Evolutionary conservation across 2,113 vertebrate genomes (phyloP).

Genomic region (Galeopterus variegatus): DNA sequence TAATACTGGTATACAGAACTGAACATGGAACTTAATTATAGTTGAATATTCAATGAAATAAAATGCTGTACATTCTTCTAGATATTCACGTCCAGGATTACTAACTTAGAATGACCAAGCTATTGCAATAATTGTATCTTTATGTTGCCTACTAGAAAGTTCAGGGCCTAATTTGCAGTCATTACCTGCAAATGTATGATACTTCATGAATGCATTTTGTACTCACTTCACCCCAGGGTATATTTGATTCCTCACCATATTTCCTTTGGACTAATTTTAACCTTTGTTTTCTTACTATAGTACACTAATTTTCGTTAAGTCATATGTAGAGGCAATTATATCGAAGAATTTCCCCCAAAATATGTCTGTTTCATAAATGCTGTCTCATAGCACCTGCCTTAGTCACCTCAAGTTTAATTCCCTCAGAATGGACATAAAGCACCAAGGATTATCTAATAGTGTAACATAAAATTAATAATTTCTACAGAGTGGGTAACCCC

Average conservation of each 20-base stretch:
- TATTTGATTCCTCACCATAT: conserved; percentile 3
- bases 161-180: not conserved
- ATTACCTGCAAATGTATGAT: not conserved
- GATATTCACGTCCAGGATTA: not conserved
- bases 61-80: not conserved
- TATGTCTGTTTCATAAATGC: not conserved
- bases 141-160: not conserved
- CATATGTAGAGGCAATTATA: not conserved
- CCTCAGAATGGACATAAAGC: not conserved
- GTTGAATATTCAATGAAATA: not conserved
- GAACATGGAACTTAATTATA: conserved; percentile 24
- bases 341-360: not conserved
- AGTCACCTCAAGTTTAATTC: conserved; percentile 28
- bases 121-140: not conserved
- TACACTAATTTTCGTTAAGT: not conserved
- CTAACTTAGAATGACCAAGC: not conserved
- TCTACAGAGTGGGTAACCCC: not conserved
- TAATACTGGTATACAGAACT: not conserved
- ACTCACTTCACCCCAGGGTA: not conserved
- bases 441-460: not conserved
- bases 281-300: conserved; percentile 1
- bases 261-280: not conserved
- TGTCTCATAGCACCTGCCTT: not conserved
- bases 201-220: not conserved
- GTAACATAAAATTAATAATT: conserved; percentile 12